phyloP scores from a whole-genome alignment of 2,888 invertebrate genomes.

The Flexamia atlantica region DNA sequence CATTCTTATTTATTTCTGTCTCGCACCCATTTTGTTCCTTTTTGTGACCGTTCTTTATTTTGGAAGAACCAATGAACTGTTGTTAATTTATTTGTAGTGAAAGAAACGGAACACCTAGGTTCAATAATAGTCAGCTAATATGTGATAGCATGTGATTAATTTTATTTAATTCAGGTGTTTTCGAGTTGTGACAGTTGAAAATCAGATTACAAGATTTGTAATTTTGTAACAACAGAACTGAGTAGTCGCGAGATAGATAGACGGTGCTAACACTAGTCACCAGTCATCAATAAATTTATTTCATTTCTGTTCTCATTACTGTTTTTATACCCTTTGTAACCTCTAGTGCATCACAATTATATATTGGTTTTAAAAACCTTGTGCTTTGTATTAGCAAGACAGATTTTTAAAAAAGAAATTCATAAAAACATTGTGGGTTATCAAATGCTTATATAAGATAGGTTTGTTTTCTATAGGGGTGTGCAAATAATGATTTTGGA shows the following conservation, averaged over 20 bases:
- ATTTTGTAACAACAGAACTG: slow-evolving; percentile 53
- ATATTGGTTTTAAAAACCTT: no score
- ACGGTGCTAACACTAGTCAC: slow-evolving; percentile 54
- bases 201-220: slow-evolving; percentile 22
- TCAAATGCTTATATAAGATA: no score
- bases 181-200: slow-evolving; percentile 18
- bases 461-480: no score
- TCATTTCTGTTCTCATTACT: not conserved
- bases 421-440: no score
- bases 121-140: slow-evolving; percentile 16
- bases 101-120: slow-evolving; percentile 12
- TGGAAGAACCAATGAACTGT: not conserved
- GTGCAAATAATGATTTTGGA: no score
- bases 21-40: slow-evolving; percentile 15
- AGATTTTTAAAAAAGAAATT: no score
- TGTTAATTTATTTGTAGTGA: slow-evolving; percentile 1
- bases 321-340: not conserved
- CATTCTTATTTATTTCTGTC: slow-evolving; percentile 26
- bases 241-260: slow-evolving; percentile 50
- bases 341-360: no score
- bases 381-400: no score
- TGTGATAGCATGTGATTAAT: slow-evolving; percentile 58
- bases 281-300: slow-evolving; percentile 39
- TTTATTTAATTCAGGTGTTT: slow-evolving; percentile 26
- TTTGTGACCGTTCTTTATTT: not conserved